These are phyloP conservation scores for Dinothrombium tinctorium DNA, from an alignment of 1,140 invertebrate species.

Conservation along the genomic window DNA sequence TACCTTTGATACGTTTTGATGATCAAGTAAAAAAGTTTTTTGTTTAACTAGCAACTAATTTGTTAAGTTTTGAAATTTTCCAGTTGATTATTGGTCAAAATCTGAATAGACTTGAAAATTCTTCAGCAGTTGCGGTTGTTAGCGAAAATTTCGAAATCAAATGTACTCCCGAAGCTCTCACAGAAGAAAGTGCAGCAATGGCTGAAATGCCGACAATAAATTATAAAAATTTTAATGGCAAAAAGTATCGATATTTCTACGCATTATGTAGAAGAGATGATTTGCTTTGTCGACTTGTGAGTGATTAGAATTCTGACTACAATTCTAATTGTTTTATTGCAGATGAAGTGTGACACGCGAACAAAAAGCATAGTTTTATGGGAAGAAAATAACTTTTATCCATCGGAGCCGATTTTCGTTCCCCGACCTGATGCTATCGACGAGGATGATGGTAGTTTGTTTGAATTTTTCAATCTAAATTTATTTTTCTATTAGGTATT, in stretches of 20 bases:
- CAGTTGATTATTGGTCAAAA: neutral
- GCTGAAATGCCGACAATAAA: constrained; percentile 52
- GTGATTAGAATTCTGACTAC: neutral
- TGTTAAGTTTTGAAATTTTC: neutral
- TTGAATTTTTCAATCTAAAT: too few relatives aligned
- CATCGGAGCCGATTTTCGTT: constrained; percentile 31
- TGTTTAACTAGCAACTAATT: too few relatives aligned
- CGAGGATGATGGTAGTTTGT: constrained; percentile 21
- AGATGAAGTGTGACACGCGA: constrained; percentile 17
- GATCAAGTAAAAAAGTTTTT: too few relatives aligned
- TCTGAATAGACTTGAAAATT: neutral
- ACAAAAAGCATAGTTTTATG: constrained; percentile 36
- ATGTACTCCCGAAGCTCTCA: constrained; percentile 5
- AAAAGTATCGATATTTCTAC: constrained; percentile 22
- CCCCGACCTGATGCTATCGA: constrained; percentile 15
- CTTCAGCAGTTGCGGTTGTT: neutral
- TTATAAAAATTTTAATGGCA: constrained; percentile 37
- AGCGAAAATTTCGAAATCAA: constrained; percentile 4
- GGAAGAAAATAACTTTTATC: constrained; percentile 44
- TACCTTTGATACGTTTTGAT: constrained; percentile 1
- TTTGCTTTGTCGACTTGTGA: neutral
- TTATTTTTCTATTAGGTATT: too few relatives aligned
- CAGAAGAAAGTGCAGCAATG: neutral
- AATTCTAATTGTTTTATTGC: constrained; percentile 4
- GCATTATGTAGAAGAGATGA: constrained; percentile 28